phyloP scores from a whole-genome alignment of 64 coral and sea anemone genomes.

The Dendrophyllia cribrosa region DNA sequence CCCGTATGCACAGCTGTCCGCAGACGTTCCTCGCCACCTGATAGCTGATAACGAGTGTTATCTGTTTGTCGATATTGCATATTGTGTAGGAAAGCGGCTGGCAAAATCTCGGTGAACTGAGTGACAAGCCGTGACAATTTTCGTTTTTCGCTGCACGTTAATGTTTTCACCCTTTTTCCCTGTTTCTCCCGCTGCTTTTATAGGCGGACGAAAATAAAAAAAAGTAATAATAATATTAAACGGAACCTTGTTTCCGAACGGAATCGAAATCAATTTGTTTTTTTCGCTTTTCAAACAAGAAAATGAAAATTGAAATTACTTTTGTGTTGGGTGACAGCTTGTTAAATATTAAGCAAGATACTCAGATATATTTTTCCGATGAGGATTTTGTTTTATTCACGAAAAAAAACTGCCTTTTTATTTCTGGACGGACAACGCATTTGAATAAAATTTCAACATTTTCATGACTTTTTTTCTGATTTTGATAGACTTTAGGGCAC shows the following conservation, averaged over 20 bases:
- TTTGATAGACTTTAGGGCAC: slow-evolving; percentile 8
- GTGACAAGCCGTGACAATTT: neutral
- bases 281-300: slow-evolving; percentile 62
- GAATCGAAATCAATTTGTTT: slow-evolving; percentile 32
- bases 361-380: slow-evolving; percentile 15
- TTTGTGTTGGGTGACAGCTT: slow-evolving; percentile 54
- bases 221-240: slow-evolving; percentile 5
- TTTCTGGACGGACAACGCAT: neutral
- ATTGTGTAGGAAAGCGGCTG: slow-evolving; percentile 42
- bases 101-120: slow-evolving; percentile 42
- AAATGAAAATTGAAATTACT: slow-evolving; percentile 67
- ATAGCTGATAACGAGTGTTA: slow-evolving; percentile 54
- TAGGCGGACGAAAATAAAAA: neutral
- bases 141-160: neutral
- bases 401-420: neutral
- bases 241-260: slow-evolving; percentile 20
- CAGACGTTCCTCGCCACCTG: slow-evolving; percentile 29
- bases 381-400: slow-evolving; percentile 19
- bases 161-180: neutral
- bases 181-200: neutral
- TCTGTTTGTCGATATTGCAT: slow-evolving; percentile 40
- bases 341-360: slow-evolving; percentile 64
- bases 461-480: neutral
- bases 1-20: slow-evolving; percentile 51
- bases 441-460: neutral